Conservation (phyloP, 2,888 invertebrate species). For the Terebella lapidaria region DNA sequence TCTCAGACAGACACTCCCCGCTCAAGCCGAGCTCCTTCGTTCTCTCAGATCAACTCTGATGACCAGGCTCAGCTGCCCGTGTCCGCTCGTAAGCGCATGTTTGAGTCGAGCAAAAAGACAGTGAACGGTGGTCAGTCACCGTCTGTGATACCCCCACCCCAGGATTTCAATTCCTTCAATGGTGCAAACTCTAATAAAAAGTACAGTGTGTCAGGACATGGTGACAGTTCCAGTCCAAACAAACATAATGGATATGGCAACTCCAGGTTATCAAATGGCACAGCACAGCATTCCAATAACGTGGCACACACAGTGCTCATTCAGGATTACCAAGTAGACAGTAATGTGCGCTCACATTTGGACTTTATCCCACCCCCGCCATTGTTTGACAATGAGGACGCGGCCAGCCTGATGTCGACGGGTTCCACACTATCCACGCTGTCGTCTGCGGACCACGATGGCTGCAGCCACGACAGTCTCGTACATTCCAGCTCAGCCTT, state of each 20-base stretch:
- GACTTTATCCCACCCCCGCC: conserved; percentile 26
- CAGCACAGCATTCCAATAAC: background rate
- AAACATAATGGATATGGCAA: background rate
- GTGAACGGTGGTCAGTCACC: background rate
- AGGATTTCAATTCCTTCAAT: background rate
- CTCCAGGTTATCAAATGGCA: background rate
- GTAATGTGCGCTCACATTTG: conserved; percentile 53
- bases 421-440: conserved; percentile 42
- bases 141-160: background rate
- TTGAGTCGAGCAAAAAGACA: background rate
- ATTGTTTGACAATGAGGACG: conserved; percentile 25
- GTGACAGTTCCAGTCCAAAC: background rate
- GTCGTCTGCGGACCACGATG: conserved; percentile 26
- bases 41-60: background rate
- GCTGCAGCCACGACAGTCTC: conserved; percentile 6
- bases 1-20: background rate
- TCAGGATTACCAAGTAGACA: conserved; percentile 55
- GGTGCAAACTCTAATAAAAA: background rate
- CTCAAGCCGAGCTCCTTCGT: background rate
- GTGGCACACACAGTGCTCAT: conserved; percentile 9
- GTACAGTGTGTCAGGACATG: background rate
- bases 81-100: background rate
- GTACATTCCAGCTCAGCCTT: conserved; percentile 1
- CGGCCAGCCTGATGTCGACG: conserved; percentile 42
- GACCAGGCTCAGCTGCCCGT: background rate